These are phyloP conservation scores for Nyleta sp. DNA, from an alignment of 2,888 invertebrate species.

Conservation along the genomic window DNA sequence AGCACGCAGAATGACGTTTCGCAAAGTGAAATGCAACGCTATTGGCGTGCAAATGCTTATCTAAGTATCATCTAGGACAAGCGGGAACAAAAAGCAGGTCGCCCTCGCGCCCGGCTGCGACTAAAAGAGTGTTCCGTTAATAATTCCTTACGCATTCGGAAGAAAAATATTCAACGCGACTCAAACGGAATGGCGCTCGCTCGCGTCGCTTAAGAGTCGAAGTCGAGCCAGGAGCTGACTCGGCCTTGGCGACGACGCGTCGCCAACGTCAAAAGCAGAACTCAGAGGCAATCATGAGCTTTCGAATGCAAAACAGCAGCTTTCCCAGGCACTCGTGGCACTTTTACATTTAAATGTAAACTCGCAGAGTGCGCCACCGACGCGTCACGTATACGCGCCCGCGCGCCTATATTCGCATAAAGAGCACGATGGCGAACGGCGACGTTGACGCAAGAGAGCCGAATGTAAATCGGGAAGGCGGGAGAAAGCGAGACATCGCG, in stretches of 20 bases:
- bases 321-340: conserved; percentile 77
- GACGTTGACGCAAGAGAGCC: conserved; percentile 56
- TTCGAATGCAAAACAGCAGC: conserved; percentile 82
- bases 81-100: too few species aligned
- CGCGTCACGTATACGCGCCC: conserved; percentile 66
- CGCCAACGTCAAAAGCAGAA: conserved; percentile 81
- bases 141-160: conserved; percentile 55
- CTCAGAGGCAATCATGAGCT: conserved; percentile 83
- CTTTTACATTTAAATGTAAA: conserved; percentile 83
- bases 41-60: too few species aligned
- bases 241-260: conserved; percentile 64
- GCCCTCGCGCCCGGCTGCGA: not conserved
- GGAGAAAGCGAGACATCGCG: conserved; percentile 61
- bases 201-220: conserved; percentile 62
- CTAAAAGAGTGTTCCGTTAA: conserved; percentile 47
- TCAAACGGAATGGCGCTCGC: conserved; percentile 61
- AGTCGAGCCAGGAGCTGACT: conserved; percentile 48
- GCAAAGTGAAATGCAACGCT: too few species aligned
- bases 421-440: conserved; percentile 65
- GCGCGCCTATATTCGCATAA: conserved; percentile 64
- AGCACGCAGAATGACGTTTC: too few species aligned
- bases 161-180: conserved; percentile 50
- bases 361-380: conserved; percentile 79
- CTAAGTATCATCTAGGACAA: too few species aligned
- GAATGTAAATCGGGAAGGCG: conserved; percentile 59